phyloP scores from a whole-genome alignment of 2,113 vertebrate species.

The Typhlomys cinereus region DNA sequence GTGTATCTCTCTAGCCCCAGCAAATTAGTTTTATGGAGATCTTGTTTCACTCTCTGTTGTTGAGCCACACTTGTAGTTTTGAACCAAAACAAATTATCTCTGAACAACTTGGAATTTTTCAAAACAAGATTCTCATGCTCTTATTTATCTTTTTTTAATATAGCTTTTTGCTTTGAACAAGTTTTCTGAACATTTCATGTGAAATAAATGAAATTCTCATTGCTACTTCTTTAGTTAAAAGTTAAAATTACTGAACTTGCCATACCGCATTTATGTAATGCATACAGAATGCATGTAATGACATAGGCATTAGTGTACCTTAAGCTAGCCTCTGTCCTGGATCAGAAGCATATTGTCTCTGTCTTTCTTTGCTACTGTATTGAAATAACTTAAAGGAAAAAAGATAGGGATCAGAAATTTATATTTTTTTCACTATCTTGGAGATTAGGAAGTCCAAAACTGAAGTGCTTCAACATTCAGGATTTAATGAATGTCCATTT shows the following conservation, averaged over 20 bases:
- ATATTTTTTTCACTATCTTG: background rate
- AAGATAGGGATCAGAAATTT: background rate
- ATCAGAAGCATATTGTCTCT: background rate
- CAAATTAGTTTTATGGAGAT: background rate
- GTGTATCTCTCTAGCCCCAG: too few relatives aligned
- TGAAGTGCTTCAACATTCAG: background rate
- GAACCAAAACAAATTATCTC: background rate
- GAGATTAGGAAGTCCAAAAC: background rate
- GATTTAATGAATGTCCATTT: background rate
- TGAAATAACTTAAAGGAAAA: background rate
- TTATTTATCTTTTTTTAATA: background rate
- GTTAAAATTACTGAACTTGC: background rate
- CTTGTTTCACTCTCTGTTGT: too few relatives aligned
- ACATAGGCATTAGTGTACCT: background rate
- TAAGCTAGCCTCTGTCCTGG: background rate
- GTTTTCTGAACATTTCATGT: constrained; percentile 32
- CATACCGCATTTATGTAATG: background rate
- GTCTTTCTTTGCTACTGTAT: background rate
- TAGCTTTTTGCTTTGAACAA: background rate
- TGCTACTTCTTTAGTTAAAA: background rate
- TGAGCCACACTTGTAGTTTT: background rate
- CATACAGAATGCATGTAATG: background rate
- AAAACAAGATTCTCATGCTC: background rate
- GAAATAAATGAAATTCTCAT: background rate
- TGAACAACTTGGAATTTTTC: background rate